phyloP scores from a whole-genome alignment of 2,797 vertebrate genomes.

The Enteromius afrohamiltoni region DNA sequence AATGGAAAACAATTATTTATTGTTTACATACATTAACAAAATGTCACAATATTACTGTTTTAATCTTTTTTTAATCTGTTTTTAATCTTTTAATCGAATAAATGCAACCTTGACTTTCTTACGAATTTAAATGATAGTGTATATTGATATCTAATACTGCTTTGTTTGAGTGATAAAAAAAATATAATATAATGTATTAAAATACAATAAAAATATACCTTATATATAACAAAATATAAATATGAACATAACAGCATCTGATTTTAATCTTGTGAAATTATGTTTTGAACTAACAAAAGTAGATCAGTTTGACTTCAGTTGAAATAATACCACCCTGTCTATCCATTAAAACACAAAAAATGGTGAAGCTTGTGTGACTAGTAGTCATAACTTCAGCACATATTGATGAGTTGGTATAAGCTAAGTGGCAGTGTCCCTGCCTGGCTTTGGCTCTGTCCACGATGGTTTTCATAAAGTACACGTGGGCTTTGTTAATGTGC shows the following conservation, averaged over 20 bases:
- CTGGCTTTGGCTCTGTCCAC: constrained; percentile 26
- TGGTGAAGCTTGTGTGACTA: constrained; percentile 25
- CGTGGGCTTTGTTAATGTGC: constrained; percentile 45
- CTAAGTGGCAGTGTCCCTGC: constrained; percentile 25
- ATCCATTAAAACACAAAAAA: constrained; percentile 20
- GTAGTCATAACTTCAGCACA: constrained; percentile 28
- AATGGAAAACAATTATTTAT: background rate
- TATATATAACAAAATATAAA: background rate
- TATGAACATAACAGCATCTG: background rate
- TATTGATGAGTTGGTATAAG: constrained; percentile 27
- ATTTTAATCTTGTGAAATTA: background rate
- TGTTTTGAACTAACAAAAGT: background rate
- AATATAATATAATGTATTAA: background rate
- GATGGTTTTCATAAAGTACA: constrained; percentile 40
- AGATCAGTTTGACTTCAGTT: constrained; percentile 11
- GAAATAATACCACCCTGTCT: background rate
- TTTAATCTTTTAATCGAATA: too few species aligned
- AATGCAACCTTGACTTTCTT: background rate
- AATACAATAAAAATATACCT: background rate
- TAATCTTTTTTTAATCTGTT: too few species aligned
- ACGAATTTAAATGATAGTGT: background rate
- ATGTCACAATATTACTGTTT: too few species aligned
- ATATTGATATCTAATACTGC: background rate
- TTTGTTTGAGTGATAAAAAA: background rate
- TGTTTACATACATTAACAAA: background rate